A percentile compares a stretch with the other conserved stretches of the same genome.
phyloP scores from a whole-genome alignment of 1,140 invertebrate genomes.

The Nephila pilipes region DNA sequence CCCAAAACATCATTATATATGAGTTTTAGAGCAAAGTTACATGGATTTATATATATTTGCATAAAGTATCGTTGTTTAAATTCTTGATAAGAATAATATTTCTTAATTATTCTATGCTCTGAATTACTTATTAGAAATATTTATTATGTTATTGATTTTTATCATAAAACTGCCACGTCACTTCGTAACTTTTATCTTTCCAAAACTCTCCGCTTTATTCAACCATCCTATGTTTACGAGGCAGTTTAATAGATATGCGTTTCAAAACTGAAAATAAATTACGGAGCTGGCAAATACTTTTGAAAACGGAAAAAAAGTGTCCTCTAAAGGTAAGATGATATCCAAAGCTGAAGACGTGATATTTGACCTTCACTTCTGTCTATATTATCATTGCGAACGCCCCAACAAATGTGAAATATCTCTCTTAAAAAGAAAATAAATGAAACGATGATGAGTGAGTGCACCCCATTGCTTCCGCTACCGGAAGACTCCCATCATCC shows the following conservation, averaged over 20 bases:
- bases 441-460: slow-evolving; percentile 47
- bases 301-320: neutral
- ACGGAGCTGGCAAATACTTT: neutral
- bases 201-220: too few relatives aligned
- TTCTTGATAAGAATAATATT: too few relatives aligned
- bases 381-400: slow-evolving; percentile 21
- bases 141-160: too few relatives aligned
- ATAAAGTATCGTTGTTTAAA: too few relatives aligned
- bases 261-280: neutral
- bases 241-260: neutral
- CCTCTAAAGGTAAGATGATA: neutral
- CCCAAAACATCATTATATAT: too few relatives aligned
- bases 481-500: slow-evolving; percentile 55
- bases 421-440: slow-evolving; percentile 20
- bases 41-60: too few relatives aligned
- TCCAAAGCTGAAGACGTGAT: neutral
- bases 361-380: slow-evolving; percentile 26
- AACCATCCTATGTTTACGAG: too few relatives aligned
- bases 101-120: too few relatives aligned
- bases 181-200: too few relatives aligned
- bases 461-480: slow-evolving; percentile 44
- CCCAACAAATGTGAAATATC: slow-evolving; percentile 33
- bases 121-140: too few relatives aligned
- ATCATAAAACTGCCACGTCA: too few relatives aligned
- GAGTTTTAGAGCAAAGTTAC: too few relatives aligned